Evolutionary conservation across 2,797 vertebrate genomes (phyloP).

Genomic region (Heterohyrax brucei): DNA sequence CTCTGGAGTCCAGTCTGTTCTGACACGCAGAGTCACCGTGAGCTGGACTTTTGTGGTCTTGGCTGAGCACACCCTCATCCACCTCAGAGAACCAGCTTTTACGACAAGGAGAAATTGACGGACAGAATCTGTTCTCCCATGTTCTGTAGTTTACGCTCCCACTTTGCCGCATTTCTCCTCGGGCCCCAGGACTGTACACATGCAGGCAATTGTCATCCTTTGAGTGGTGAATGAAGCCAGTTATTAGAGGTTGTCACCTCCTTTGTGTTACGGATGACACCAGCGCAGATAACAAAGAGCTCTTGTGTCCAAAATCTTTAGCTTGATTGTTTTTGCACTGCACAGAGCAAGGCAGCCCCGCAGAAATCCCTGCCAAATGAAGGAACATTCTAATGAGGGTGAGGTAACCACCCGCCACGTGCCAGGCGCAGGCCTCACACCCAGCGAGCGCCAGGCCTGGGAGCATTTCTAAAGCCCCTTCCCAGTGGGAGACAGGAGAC

Average conservation of each 20-base stretch:
- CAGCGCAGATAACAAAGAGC: background rate
- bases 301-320: constrained; percentile 52
- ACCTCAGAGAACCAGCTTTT: background rate
- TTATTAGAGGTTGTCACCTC: background rate
- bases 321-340: background rate
- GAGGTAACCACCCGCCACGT: background rate
- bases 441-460: too few relatives aligned
- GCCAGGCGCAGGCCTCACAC: background rate
- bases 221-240: background rate
- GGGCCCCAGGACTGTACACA: background rate
- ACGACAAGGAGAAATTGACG: background rate
- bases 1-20: too few relatives aligned
- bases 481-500: too few relatives aligned
- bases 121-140: rapidly evolving
- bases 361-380: background rate
- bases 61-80: rapidly evolving
- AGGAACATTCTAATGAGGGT: background rate
- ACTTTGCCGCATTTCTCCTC: rapidly evolving
- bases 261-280: background rate
- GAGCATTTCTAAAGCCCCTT: too few relatives aligned
- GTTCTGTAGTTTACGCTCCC: too few relatives aligned
- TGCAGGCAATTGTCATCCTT: background rate
- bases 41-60: too few relatives aligned
- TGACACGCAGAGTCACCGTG: too few relatives aligned
- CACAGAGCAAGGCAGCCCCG: background rate